These are phyloP conservation scores for Schlechtendalia chinensis DNA, from an alignment of 1,140 invertebrate genomes.

Conservation along the genomic window DNA sequence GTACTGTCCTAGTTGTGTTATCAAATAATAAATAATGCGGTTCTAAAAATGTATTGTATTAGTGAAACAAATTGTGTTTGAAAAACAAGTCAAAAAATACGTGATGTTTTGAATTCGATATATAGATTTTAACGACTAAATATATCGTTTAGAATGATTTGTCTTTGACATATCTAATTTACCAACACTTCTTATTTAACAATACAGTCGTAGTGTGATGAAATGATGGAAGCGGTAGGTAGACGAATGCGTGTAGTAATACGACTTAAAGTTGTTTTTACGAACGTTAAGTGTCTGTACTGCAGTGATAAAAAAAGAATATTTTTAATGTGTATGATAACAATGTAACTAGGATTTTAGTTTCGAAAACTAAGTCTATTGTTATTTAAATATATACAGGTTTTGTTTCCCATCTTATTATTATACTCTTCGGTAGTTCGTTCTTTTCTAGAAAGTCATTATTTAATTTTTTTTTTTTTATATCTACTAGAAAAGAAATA, in stretches of 20 bases:
- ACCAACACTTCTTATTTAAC: not conserved
- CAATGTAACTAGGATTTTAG: not conserved
- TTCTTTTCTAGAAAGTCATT: slow-evolving; percentile 9
- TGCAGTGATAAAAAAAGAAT: slow-evolving; percentile 10
- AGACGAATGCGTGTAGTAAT: not conserved
- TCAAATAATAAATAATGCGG: no score
- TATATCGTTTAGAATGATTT: not conserved
- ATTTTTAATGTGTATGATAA: slow-evolving; percentile 1
- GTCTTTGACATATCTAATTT: not conserved
- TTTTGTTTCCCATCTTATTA: slow-evolving; percentile 1
- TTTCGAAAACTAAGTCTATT: slow-evolving; percentile 23
- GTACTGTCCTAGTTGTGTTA: no score
- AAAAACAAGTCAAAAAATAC: no score
- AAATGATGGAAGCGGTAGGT: not conserved
- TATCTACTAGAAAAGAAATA: not conserved
- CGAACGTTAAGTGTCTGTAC: not conserved
- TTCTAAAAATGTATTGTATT: no score
- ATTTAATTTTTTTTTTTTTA: not conserved
- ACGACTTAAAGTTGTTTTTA: not conserved
- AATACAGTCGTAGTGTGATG: not conserved
- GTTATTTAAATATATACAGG: slow-evolving; percentile 13
- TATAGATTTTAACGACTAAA: not conserved
- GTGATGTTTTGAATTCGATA: no score
- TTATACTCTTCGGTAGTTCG: not conserved
- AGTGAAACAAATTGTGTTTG: no score